Evolutionary conservation across 2,888 invertebrate species (phyloP), one percentile per base, ranked within the genome.

Genomic region (Osmoderma eremita): DNA sequence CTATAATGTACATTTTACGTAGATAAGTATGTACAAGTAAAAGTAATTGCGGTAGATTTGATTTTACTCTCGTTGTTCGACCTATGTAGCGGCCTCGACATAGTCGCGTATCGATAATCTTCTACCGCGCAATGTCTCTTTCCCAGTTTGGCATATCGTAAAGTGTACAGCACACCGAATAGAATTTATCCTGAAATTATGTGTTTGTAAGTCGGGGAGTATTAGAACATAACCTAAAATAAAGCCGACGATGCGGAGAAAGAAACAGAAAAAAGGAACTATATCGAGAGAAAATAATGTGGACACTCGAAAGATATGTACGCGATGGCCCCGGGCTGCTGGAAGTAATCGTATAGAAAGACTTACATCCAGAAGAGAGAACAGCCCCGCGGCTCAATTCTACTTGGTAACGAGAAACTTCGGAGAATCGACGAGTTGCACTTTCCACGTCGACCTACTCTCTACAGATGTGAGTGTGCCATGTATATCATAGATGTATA

Each of bases 401-500:
- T 76, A 77, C 77, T 78, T 78, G 77, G 68, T 72, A 67, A 72
- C 72, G 73, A 76, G 77, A 78, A 78, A 76, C 74, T 77, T 70
- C 70, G 63, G 38, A 68, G 61, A 65, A 65, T 54, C 65, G 38
- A 56, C 56, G 36, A 50, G 63, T 50, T 63, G 50, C 51, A 63
- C 50, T 51, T 63, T 51, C 51, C 50, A 65, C 56, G 56, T 65
- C 56, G 65, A 49, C 49, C 65, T 56, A 65, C 65, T 65, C 65
- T 63, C 49, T 30, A 10, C 2, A 8, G 30, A 5, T 6, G 30
- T 5, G 30, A 8, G 6, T 30, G 30, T 30, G 10, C 30, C 30
- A 30, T 6, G 1, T 8, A 5, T 4, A 58, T 41, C 42, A 58
- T 45, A 42, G 22, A 45, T 30, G 42, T 24, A 58, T 30, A 45